Percentiles rank a stretch among this genome's conserved stretches.
phyloP scores from a whole-genome alignment of 1,140 invertebrate species.

The Drosophila neocordata region DNA sequence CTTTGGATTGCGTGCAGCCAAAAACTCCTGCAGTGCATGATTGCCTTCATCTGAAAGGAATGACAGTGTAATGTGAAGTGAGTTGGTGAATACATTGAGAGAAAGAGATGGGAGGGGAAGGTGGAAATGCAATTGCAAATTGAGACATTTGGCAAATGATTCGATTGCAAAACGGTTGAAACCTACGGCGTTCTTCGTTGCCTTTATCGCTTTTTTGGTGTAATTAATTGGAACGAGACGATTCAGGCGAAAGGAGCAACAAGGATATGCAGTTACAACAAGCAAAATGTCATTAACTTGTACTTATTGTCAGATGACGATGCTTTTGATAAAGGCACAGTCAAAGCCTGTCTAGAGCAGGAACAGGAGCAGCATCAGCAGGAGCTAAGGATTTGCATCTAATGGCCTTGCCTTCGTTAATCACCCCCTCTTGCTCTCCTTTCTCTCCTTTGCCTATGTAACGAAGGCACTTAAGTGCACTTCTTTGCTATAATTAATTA shows the following conservation, averaged over 20 bases:
- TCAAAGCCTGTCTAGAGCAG: constrained; percentile 70
- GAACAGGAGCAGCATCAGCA: constrained; percentile 16
- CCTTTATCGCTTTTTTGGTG: constrained; percentile 48
- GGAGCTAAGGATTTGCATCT: constrained; percentile 62
- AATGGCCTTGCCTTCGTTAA: constrained; percentile 51
- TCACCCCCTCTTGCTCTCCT: neutral
- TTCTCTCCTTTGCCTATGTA: constrained; percentile 40
- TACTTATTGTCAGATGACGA: constrained; percentile 72
- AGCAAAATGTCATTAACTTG: constrained; percentile 81
- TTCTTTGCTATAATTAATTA: constrained; percentile 81
- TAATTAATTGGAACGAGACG: constrained; percentile 73
- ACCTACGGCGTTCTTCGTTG: constrained; percentile 13
- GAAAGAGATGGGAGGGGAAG: constrained; percentile 15
- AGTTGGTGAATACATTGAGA: neutral
- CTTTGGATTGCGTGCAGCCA: constrained; percentile 95
- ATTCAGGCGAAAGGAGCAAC: constrained; percentile 18
- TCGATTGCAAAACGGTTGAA: constrained; percentile 59
- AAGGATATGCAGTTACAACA: constrained; percentile 66
- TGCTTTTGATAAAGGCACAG: constrained; percentile 75
- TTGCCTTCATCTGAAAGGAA: constrained; percentile 92
- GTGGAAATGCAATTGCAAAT: constrained; percentile 57
- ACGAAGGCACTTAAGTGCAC: constrained; percentile 81
- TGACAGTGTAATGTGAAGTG: neutral
- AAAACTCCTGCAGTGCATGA: constrained; percentile 97
- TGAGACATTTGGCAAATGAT: constrained; percentile 75